Evolutionary conservation across 2,888 invertebrate species (phyloP).

Genomic region (Gerris lacustris): DNA sequence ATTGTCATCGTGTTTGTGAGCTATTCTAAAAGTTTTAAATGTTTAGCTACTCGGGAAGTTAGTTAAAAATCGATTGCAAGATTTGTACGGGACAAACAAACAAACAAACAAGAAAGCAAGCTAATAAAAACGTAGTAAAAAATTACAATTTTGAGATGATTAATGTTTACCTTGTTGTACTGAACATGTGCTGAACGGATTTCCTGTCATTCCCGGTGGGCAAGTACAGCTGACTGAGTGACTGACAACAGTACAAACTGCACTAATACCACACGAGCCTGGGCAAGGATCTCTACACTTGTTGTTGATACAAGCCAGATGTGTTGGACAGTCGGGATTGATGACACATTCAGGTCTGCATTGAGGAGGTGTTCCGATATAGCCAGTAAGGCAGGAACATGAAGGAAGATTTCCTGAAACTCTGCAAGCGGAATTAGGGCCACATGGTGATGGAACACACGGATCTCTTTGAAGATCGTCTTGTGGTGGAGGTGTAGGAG

Average conservation of each 20-base stretch:
- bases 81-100: not conserved
- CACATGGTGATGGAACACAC: conserved; percentile 70
- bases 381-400: conserved; percentile 67
- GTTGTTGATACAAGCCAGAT: conserved; percentile 67
- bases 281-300: conserved; percentile 74
- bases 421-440: conserved; percentile 69
- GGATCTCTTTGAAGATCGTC: conserved; percentile 44
- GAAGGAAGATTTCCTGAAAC: conserved; percentile 68
- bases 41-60: too few species aligned
- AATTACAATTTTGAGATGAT: not conserved
- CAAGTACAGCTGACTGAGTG: conserved; percentile 72
- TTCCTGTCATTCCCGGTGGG: conserved; percentile 67
- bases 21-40: too few species aligned
- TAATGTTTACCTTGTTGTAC: not conserved
- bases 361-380: conserved; percentile 71
- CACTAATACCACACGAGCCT: conserved; percentile 64
- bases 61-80: too few species aligned
- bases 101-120: not conserved
- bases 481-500: conserved; percentile 37
- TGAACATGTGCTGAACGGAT: conserved; percentile 67
- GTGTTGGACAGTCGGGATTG: conserved; percentile 67
- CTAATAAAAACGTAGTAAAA: too few species aligned
- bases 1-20: too few species aligned
- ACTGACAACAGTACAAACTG: conserved; percentile 70
- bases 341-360: conserved; percentile 74